These are phyloP conservation scores for Calliphora vomitoria DNA, from an alignment of 2,888 invertebrate species.

Conservation along the genomic window DNA sequence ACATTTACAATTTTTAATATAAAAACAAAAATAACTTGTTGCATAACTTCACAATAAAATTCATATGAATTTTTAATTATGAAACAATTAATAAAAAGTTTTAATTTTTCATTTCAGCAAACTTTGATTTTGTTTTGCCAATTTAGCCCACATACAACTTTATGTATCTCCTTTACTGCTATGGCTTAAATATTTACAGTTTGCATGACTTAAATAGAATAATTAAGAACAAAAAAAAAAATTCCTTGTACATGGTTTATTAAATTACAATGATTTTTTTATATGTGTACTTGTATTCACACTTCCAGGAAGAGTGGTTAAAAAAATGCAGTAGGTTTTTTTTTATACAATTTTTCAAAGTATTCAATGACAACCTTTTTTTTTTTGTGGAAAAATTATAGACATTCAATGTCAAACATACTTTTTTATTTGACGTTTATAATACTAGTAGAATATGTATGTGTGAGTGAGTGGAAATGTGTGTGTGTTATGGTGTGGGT, in stretches of 20 bases:
- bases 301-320: neutral
- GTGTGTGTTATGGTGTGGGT: neutral
- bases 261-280: neutral
- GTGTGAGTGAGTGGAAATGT: neutral
- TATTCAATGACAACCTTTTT: conserved; percentile 16
- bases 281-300: neutral
- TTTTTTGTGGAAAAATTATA: neutral
- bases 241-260: neutral
- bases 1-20: too few species aligned
- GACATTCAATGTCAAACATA: conserved; percentile 20
- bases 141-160: neutral
- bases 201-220: neutral
- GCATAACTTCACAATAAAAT: too few species aligned
- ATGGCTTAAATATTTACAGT: neutral
- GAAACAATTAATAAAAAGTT: too few species aligned
- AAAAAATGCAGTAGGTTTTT: neutral
- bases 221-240: conserved; percentile 11
- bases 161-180: neutral
- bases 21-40: too few species aligned
- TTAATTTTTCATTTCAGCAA: too few species aligned
- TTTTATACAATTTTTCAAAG: neutral
- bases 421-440: conserved; percentile 10
- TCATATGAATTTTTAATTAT: too few species aligned
- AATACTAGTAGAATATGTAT: neutral
- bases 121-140: neutral